Conservation (phyloP, 2,888 invertebrate genomes). For the Yponomeuta sedellus region DNA sequence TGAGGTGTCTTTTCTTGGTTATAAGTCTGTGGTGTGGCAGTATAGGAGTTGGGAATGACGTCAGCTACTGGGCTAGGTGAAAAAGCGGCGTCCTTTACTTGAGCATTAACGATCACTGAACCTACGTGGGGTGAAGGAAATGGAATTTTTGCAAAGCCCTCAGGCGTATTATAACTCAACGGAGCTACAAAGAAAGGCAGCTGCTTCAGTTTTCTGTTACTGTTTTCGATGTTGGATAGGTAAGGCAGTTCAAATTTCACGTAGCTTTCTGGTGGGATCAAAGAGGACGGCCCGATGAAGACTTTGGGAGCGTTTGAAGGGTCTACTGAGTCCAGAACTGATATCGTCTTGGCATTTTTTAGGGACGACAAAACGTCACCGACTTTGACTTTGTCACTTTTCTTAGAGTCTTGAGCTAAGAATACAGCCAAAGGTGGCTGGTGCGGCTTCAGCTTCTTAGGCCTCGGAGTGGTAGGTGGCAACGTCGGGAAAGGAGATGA, state of each 20-base stretch:
- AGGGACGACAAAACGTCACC: conserved; percentile 83
- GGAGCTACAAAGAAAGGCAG: conserved; percentile 92
- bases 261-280: conserved; percentile 83
- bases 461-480: conserved; percentile 56
- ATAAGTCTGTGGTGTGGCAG: conserved; percentile 32
- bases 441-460: conserved; percentile 83
- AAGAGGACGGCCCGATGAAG: conserved; percentile 87
- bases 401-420: conserved; percentile 74
- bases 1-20: conserved; percentile 51
- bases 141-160: conserved; percentile 89
- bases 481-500: conserved; percentile 57
- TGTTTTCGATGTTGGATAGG: conserved; percentile 83
- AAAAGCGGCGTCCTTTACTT: conserved; percentile 46
- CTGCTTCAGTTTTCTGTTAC: conserved; percentile 83
- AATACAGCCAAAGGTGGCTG: conserved; percentile 91
- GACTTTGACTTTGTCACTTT: conserved; percentile 74
- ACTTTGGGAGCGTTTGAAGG: conserved; percentile 82
- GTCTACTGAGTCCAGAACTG: conserved; percentile 84
- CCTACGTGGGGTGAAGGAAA: conserved; percentile 92
- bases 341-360: conserved; percentile 83
- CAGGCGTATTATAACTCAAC: conserved; percentile 88
- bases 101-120: conserved; percentile 85
- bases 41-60: conserved; percentile 39
- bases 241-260: conserved; percentile 90
- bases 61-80: conserved; percentile 32